Percentiles rank a stretch among this genome's conserved stretches.
These are phyloP conservation scores for Drosophila micromelanica DNA, from an alignment of 1,140 invertebrate genomes.

Conservation along the genomic window DNA sequence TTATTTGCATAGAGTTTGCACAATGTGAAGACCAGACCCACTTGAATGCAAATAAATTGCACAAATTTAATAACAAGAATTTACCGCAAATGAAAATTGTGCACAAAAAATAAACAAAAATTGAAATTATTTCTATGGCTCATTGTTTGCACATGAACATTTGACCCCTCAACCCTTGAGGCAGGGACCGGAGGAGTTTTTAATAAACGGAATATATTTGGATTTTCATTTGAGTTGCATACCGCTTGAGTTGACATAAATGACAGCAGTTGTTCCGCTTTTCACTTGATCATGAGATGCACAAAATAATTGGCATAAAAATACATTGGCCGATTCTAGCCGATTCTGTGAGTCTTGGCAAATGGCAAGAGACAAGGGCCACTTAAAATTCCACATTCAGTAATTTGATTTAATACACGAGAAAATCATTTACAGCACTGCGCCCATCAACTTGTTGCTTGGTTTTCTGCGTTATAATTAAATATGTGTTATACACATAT, in stretches of 20 bases:
- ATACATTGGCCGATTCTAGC: slow-evolving; percentile 16
- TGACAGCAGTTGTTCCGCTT: slow-evolving; percentile 7
- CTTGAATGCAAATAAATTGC: slow-evolving; percentile 33
- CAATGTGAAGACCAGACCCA: slow-evolving; percentile 6
- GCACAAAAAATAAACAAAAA: slow-evolving; percentile 42
- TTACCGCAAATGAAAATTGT: slow-evolving; percentile 39
- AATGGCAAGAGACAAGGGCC: slow-evolving; percentile 29
- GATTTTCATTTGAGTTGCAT: neutral
- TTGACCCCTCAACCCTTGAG: neutral
- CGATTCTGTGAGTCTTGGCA: slow-evolving; percentile 35
- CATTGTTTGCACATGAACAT: neutral
- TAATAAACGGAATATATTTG: neutral
- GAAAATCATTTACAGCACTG: slow-evolving; percentile 1
- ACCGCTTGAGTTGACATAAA: neutral
- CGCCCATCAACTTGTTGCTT: slow-evolving; percentile 19
- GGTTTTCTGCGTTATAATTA: slow-evolving; percentile 31
- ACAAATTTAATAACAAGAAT: slow-evolving; percentile 29
- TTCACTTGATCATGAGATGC: slow-evolving; percentile 10
- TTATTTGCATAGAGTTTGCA: neutral
- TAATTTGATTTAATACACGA: slow-evolving; percentile 17
- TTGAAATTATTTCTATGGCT: slow-evolving; percentile 11
- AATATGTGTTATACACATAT: slow-evolving; percentile 10
- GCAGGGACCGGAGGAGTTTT: neutral
- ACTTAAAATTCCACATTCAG: slow-evolving; percentile 44
- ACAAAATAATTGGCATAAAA: slow-evolving; percentile 48